Percentiles rank a stretch among this genome's conserved stretches.
phyloP scores from a whole-genome alignment of 2,888 invertebrate species.

The Craniophora ligustri region DNA sequence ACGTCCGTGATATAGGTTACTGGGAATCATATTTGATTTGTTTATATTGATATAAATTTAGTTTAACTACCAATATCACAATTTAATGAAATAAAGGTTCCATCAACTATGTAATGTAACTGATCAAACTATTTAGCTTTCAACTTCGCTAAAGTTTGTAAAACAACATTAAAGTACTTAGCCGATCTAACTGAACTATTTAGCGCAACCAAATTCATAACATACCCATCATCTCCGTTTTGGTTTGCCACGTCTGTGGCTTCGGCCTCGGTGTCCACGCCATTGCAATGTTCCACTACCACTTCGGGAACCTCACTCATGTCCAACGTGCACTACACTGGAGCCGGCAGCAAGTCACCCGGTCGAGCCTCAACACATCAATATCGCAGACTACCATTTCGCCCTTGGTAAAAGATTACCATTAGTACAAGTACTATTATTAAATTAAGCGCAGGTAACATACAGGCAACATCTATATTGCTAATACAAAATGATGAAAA shows the following conservation, averaged over 20 bases:
- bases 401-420: conserved; percentile 87
- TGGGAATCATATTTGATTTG: background rate
- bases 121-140: conserved; percentile 21
- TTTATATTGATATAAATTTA: background rate
- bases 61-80: background rate
- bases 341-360: conserved; percentile 63
- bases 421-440: conserved; percentile 84
- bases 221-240: conserved; percentile 79
- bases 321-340: conserved; percentile 58
- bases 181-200: conserved; percentile 31
- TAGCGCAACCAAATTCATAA: conserved; percentile 25
- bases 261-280: conserved; percentile 70
- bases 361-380: conserved; percentile 71
- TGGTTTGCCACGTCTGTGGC: conserved; percentile 63
- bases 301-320: conserved; percentile 82
- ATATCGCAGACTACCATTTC: conserved; percentile 78
- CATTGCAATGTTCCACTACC: conserved; percentile 80
- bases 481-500: conserved; percentile 18
- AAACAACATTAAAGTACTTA: conserved; percentile 6
- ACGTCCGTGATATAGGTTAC: too few relatives aligned
- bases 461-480: conserved; percentile 68
- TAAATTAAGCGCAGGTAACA: conserved; percentile 86
- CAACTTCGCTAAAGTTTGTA: conserved; percentile 16
- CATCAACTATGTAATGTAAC: conserved; percentile 15
- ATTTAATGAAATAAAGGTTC: conserved; percentile 21